phyloP scores from a whole-genome alignment of 2,113 vertebrate species.

The Pygoscelis adeliae region DNA sequence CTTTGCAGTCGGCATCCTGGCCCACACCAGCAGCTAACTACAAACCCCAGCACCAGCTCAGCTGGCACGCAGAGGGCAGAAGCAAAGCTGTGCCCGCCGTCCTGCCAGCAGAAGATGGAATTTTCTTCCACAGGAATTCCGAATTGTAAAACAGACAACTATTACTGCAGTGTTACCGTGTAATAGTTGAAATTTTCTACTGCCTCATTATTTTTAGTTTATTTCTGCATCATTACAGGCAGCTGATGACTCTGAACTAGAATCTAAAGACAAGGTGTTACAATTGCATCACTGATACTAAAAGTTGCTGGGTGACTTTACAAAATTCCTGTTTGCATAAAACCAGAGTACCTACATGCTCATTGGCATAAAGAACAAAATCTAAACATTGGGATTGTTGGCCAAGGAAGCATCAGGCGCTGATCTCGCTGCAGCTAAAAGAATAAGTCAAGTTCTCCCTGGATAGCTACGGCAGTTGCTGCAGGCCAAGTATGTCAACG shows the following conservation, averaged over 20 bases:
- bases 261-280: not conserved
- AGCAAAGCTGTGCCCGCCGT: not conserved
- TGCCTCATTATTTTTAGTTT: not conserved
- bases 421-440: not conserved
- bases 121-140: not conserved
- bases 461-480: not conserved
- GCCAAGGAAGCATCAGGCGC: not conserved
- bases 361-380: not conserved
- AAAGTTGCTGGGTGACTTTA: not conserved
- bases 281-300: not conserved
- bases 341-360: not conserved
- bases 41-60: not conserved
- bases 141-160: not conserved
- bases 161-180: not conserved
- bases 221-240: not conserved
- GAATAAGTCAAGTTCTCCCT: not conserved
- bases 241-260: not conserved
- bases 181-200: not conserved
- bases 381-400: not conserved
- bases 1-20: not conserved
- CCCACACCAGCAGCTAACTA: not conserved
- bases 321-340: not conserved
- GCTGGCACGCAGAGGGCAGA: not conserved
- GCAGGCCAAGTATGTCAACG: not conserved
- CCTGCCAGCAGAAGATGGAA: not conserved